Base-by-base conservation (phyloP, 2,888 invertebrate genomes). In the Entomobrya multifasciata region DNA sequence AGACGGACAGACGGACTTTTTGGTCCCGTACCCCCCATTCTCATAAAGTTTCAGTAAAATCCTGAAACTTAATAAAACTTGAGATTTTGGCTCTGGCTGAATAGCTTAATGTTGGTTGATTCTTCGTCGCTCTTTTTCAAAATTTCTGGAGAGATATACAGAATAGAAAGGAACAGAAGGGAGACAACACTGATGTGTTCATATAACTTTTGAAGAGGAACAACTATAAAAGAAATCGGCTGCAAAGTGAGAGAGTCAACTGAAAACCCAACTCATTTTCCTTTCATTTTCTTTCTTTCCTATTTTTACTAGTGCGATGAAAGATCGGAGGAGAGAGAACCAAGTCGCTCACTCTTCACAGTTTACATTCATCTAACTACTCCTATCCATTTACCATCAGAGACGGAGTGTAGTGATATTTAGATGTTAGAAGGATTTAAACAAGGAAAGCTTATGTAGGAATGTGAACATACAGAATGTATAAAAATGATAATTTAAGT, bases 331-430 rank as follows among this genome's bases (percentile, higher is more conserved):
- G 15, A 44, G 11, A 47, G 47, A 70, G 47, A 60, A 44, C 41
- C 44, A 70, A 47, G 47, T 36, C 4, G 70, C 47, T 70, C 17
- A 47, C 36, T 36, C 8, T 36, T 6, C 17, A 65, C 25, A 25
- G 17, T 70, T 17, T 65, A 74, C 30, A 55, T 15, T 55, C 36
- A 80, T 30, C 57, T 74, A 80, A 86, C 86, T 76, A 60, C 41
- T 74, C 52, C 36, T 80, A 86, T 80, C 80, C 76, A 76, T 80
- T 80, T 86, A 80, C 62, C 74, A 80, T 86, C 62, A 79, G 17
- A 41, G 49, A 47, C 36, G 67, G 70, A 44, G 30, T 0, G 49
- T 10, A 82, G 49, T 5, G 13, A 49, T 13, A 49, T 15, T 15
- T 3, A 10, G 13, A 2, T 13, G 13, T 15, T 13, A 49, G 5